Percentiles rank a stretch among this genome's conserved stretches.
phyloP scores from a whole-genome alignment of 2,888 invertebrate species.

The Drosophila longiperda region DNA sequence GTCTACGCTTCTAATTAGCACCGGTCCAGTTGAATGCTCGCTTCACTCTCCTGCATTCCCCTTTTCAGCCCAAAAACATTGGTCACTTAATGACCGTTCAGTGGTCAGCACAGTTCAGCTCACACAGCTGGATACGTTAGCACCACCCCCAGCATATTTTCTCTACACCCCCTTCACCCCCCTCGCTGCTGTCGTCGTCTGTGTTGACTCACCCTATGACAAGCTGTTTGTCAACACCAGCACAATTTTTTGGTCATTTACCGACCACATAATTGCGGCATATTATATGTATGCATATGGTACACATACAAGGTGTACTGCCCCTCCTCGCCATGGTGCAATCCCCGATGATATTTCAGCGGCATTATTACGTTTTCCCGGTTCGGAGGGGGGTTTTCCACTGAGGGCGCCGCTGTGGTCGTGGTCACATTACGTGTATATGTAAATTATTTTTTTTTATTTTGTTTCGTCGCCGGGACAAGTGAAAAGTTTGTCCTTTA shows the following conservation, averaged over 20 bases:
- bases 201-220: conserved; percentile 42
- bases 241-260: conserved; percentile 82
- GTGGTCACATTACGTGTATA: conserved; percentile 34
- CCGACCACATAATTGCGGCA: conserved; percentile 82
- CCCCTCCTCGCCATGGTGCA: conserved; percentile 10
- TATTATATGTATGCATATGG: conserved; percentile 66
- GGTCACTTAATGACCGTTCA: conserved; percentile 80
- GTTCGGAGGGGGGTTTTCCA: conserved; percentile 75
- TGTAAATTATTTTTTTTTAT: conserved; percentile 34
- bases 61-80: conserved; percentile 44
- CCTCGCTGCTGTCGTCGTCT: background rate
- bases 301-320: conserved; percentile 10
- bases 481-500: conserved; percentile 73
- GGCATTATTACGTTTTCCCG: conserved; percentile 74
- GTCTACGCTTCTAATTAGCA: background rate
- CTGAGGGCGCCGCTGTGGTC: conserved; percentile 55
- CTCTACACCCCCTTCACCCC: background rate
- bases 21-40: conserved; percentile 14
- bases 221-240: conserved; percentile 81
- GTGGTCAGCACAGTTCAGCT: conserved; percentile 61
- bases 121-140: conserved; percentile 32
- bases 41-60: background rate
- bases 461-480: conserved; percentile 44
- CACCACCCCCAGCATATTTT: background rate
- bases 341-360: conserved; percentile 45